phyloP scores from a whole-genome alignment of 1,140 invertebrate species.

The Ylistrum balloti region DNA sequence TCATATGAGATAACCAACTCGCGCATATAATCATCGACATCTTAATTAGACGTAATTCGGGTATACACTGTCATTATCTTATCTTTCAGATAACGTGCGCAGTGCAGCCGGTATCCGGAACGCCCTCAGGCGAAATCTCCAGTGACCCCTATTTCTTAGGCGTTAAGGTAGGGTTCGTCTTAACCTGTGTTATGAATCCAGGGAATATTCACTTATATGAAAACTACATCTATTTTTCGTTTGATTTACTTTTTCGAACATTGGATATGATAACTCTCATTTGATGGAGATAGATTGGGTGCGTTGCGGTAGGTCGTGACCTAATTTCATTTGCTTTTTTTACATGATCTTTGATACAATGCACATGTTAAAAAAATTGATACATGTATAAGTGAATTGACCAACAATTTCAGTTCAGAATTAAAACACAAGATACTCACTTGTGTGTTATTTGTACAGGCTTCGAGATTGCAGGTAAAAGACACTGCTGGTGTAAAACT shows the following conservation, averaged over 20 bases:
- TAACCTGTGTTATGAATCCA: too few species aligned
- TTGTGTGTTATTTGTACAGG: too few species aligned
- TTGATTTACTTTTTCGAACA: background rate
- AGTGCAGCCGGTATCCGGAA: conserved; percentile 22
- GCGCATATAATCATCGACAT: background rate
- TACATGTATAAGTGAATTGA: too few species aligned
- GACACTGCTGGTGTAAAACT: too few species aligned
- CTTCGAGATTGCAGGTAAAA: too few species aligned
- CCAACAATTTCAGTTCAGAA: too few species aligned
- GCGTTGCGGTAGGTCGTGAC: background rate
- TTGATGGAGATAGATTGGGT: background rate
- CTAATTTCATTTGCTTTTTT: too few species aligned
- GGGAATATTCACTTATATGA: background rate
- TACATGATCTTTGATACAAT: too few species aligned
- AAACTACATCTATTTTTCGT: background rate
- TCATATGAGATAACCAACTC: background rate
- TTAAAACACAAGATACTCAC: too few species aligned
- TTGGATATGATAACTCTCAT: background rate
- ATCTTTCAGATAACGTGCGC: conserved; percentile 11
- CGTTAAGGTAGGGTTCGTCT: background rate
- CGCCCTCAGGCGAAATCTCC: background rate
- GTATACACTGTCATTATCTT: background rate
- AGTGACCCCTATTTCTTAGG: conserved; percentile 4
- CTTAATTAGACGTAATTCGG: background rate
- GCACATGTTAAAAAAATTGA: too few species aligned